A percentile compares a stretch with the other conserved stretches of the same genome.
These are phyloP conservation scores for Cyanocitta stelleri DNA, from an alignment of 2,113 vertebrate species.

Conservation along the genomic window DNA sequence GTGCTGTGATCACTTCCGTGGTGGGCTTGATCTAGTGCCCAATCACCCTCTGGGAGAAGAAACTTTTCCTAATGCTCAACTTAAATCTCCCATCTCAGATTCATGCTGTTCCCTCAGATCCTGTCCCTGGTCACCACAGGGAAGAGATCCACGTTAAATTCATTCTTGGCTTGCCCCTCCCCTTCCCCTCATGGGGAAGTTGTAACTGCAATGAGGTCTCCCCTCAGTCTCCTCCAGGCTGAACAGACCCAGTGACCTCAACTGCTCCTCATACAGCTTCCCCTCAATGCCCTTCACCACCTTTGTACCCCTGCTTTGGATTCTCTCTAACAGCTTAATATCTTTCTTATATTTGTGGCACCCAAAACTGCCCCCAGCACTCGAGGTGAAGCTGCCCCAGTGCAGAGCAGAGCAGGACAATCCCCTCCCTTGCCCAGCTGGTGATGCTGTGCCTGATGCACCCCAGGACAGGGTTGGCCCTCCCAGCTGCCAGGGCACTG, in stretches of 20 bases:
- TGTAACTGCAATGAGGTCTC: background rate
- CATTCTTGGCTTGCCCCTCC: background rate
- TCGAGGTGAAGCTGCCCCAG: accelerated
- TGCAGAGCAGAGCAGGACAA: accelerated
- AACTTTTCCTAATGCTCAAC: background rate
- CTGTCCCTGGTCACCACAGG: background rate
- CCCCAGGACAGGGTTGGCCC: background rate
- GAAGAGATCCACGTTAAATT: background rate
- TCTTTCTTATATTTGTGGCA: accelerated
- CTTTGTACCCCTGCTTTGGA: accelerated
- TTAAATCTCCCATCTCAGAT: background rate
- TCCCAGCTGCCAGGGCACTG: background rate
- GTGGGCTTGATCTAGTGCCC: accelerated
- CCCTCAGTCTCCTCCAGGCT: background rate
- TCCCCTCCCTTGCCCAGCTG: accelerated
- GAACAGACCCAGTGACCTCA: background rate
- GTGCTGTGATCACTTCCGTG: background rate
- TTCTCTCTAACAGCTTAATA: background rate
- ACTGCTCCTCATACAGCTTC: accelerated
- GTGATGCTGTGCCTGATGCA: accelerated
- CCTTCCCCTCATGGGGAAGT: background rate
- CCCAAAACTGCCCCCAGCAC: background rate
- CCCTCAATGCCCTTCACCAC: background rate
- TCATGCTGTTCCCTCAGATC: background rate
- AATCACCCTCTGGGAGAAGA: background rate